Evolutionary conservation across 2,113 vertebrate genomes (phyloP), one percentile per base, ranked within the genome.

Genomic region (Gymnogyps californianus): DNA sequence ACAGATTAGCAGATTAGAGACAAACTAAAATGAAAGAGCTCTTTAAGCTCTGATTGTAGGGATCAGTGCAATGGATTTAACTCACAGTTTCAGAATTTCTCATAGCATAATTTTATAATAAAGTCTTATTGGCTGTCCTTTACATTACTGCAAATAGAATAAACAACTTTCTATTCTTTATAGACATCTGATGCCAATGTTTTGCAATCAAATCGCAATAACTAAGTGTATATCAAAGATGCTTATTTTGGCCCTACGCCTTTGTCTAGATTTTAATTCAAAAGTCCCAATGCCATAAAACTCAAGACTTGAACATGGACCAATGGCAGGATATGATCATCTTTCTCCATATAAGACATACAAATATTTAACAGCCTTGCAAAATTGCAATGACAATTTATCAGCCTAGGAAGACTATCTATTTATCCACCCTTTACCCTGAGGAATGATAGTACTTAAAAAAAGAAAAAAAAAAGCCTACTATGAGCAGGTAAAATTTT

Each of bases 221-320:
- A 88, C 19, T 94, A 87, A 89, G 82, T 42, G 22, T 20, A 1
- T 34, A 62, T 83, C 64, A 87, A 61, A 89, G 64, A 90, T 90
- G 22, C 46, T 94, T 93, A 28, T 89, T 94, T 97, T 96, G 83
- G 83, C 71, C 96, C 40, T 97, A 91, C 13, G 13, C 44, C 38
- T 88, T 83, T 61, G 61, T 90, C 71, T 44, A 91, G 26, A 51
- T 96, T 94, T 96, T 85, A 94, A 89, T 96, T 95, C 82, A 83
- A 21, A 85, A 95, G 40, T 91, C 82, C 76, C 90, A 89, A 58
- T 88, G 51, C 49, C 58, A 83, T 57, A 90, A 83, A 97, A 96
- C 95, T 97, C 16, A 3, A 97, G 95, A 96, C 70, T 82, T 90
- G 92, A 96, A 96, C 89, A 93, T 84, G 89, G 94, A 97, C 97